Evolutionary conservation across 2,888 invertebrate species (phyloP), one percentile per base, ranked within the genome.

Genomic region (Dicranocentrus wangi): DNA sequence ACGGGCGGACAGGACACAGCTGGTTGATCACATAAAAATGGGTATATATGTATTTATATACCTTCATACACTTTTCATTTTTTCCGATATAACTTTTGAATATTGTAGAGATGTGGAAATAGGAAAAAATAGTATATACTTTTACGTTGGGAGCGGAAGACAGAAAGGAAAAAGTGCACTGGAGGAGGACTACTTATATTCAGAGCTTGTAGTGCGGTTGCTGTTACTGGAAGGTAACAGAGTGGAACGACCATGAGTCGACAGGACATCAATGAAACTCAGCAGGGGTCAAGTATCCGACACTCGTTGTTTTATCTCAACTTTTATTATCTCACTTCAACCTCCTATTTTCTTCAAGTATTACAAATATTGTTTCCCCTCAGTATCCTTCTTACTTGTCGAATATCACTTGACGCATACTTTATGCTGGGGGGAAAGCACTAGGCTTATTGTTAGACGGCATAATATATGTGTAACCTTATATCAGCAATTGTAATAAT

Each of bases 231-330:
- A 66, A 65, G 75, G 66, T 66, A 68, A 76, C 75, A 58, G 75
- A 76, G 43, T 28, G 66, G 66, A 68, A 76, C 68, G 65, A 76
- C 60, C 66, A 47, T 19, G 75, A 76, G 66, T 58, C 75, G 68
- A 68, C 66, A 68, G 75, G 75, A 68, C 68, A 76, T 76, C 58
- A 66, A 68, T 58, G 32, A 71, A 81, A 81, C 65, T 66, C 83
- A 81, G 81, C 69, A 47, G 83, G 81, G 83, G 81, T 81, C 83
- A 83, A 83, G 78, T 81, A 76, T 75, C 79, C 65, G 17, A 58
- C 66, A 72, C 70, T 80, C 75, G 39, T 83, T 83, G 83, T 83
- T 81, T 80, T 81, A 81, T 83, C 77, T 80, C 65, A 75, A 70
- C 55, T 65, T 70, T 71, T 79, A 79, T 55, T 71, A 71, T 71